Evolutionary conservation across 2,888 invertebrate species (phyloP).

Genomic region (Ctenicera cuprea): DNA sequence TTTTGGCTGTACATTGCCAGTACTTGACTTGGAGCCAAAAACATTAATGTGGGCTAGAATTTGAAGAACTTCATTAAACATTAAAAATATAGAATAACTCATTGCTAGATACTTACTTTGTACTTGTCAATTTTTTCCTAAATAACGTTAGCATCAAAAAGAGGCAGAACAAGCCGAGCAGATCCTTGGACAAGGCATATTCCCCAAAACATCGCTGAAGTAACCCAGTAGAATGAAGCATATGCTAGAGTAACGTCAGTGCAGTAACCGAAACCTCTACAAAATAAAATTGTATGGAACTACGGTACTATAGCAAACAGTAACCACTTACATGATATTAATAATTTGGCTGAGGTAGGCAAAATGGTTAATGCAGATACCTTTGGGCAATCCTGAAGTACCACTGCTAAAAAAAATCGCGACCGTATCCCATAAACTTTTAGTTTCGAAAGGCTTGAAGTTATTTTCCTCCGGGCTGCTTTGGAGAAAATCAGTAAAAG

Average conservation of each 20-base stretch:
- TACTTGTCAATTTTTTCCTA: constrained; percentile 48
- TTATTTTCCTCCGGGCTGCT: constrained; percentile 42
- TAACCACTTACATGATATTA: constrained; percentile 11
- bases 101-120: no score
- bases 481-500: constrained; percentile 32
- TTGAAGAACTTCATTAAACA: not conserved
- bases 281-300: not conserved
- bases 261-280: constrained; percentile 9
- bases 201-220: constrained; percentile 34
- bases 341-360: constrained; percentile 11
- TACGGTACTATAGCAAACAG: not conserved
- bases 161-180: constrained; percentile 38
- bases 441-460: constrained; percentile 50
- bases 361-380: constrained; percentile 58
- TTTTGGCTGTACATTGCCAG: not conserved
- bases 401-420: constrained; percentile 62
- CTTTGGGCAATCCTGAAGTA: constrained; percentile 61
- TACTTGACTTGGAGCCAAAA: constrained; percentile 60
- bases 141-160: constrained; percentile 46
- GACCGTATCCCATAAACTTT: constrained; percentile 50
- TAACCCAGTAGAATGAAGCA: constrained; percentile 55
- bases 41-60: constrained; percentile 59
- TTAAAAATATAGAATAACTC: no score
- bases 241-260: constrained; percentile 31
- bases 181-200: constrained; percentile 41